Percentiles rank a stretch among this genome's conserved stretches.
phyloP scores from a whole-genome alignment of 2,113 vertebrate species.

The Ardeotis arabs region DNA sequence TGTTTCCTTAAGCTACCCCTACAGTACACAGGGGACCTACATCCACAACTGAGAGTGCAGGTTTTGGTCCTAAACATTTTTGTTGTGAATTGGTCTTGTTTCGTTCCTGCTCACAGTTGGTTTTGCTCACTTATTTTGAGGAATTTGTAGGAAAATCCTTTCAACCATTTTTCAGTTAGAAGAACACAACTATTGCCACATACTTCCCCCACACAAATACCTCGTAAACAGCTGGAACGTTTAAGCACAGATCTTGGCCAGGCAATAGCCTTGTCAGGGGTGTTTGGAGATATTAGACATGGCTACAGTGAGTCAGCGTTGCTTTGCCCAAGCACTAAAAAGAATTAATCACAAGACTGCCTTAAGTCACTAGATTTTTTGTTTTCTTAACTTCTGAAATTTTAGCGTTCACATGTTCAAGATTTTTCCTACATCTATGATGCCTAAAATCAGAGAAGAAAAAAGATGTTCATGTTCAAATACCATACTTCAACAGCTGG shows the following conservation, averaged over 20 bases:
- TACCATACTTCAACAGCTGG: not conserved
- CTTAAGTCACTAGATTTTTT: not conserved
- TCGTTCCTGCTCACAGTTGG: not conserved
- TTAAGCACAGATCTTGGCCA: constrained; percentile 27
- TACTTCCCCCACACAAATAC: constrained; percentile 20
- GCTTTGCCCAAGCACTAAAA: constrained; percentile 30
- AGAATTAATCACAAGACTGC: not conserved
- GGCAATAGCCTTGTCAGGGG: not conserved
- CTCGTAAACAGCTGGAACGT: constrained; percentile 38
- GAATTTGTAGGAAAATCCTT: constrained; percentile 21
- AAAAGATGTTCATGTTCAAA: not conserved
- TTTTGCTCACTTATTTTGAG: constrained; percentile 6
- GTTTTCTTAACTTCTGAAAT: not conserved
- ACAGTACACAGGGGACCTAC: not conserved
- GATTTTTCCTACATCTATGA: not conserved
- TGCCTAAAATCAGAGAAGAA: not conserved
- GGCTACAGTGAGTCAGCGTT: constrained; percentile 48
- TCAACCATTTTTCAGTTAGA: constrained; percentile 31
- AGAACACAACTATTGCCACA: constrained; percentile 32
- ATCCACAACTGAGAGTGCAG: not conserved
- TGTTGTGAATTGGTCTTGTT: not conserved
- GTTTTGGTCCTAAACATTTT: not conserved
- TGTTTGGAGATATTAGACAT: constrained; percentile 17
- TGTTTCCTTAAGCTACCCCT: not conserved
- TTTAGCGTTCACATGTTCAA: not conserved